A percentile compares a stretch with the other conserved stretches of the same genome.
These are phyloP conservation scores for Neostethus bicornis DNA, from an alignment of 2,797 vertebrate species.

Conservation along the genomic window DNA sequence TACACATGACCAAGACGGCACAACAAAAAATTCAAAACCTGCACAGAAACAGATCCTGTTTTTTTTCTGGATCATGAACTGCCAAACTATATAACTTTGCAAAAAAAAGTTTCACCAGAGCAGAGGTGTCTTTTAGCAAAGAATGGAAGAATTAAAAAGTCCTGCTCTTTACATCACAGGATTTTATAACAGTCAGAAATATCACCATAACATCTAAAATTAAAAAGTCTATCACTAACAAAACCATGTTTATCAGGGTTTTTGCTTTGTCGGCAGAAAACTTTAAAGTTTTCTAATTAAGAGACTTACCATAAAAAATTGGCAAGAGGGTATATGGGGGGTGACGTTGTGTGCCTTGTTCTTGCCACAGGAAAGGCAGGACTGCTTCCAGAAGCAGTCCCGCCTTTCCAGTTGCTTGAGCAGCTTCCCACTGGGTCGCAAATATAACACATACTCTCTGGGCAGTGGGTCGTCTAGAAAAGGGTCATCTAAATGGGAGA, in stretches of 20 bases:
- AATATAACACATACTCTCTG: constrained; percentile 95
- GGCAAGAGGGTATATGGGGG: constrained; percentile 97
- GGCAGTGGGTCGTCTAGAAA: constrained; percentile 95
- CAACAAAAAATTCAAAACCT: constrained; percentile 1
- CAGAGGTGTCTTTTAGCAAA: not conserved
- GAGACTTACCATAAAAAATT: constrained; percentile 93
- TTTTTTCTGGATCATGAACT: too few species aligned
- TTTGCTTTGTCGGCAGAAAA: too few species aligned
- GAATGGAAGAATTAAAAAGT: too few species aligned
- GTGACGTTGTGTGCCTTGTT: constrained; percentile 99
- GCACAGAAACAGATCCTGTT: not conserved
- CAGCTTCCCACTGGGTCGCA: constrained; percentile 92
- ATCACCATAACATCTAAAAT: too few species aligned
- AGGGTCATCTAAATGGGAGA: constrained; percentile 96
- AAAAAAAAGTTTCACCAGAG: not conserved
- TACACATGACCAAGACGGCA: constrained; percentile 51
- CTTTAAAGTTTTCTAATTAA: too few species aligned
- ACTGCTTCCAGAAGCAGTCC: constrained; percentile 98
- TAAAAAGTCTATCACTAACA: too few species aligned
- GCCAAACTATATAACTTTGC: not conserved
- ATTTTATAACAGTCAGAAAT: too few species aligned
- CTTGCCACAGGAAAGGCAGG: constrained; percentile 93
- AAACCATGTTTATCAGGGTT: too few species aligned
- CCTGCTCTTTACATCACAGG: too few species aligned
- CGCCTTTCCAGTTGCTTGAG: constrained; percentile 93